Base-by-base conservation (phyloP, 2,113 vertebrate species). In the Phaetusa simplex region DNA sequence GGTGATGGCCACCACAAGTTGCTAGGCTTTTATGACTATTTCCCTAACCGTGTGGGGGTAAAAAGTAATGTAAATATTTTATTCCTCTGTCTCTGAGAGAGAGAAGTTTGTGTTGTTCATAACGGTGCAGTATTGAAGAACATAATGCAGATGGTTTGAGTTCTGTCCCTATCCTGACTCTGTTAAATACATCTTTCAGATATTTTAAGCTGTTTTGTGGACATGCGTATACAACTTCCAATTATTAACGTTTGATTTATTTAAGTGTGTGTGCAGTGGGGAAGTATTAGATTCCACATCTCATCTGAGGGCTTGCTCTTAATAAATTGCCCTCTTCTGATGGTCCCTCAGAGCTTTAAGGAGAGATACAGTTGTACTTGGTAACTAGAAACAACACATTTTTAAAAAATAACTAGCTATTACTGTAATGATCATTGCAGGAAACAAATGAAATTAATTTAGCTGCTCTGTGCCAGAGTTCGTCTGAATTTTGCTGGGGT, bases 401-500 rank as follows among this genome's bases (percentile, higher is more conserved):
- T 36, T 8, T 16, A 29, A 78, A 85, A 84, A 89, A 79, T 30
- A 89, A 53, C 79, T 61, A 69, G 30, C 72, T 95, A 29, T 92
- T 94, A 88, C 73, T 93, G 17, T 87, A 95, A 70, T 88, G 62
- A 71, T 76, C 56, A 50, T 92, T 86, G 71, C 87, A 93, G 78
- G 58, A 94, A 95, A 87, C 16, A 92, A 88, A 88, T 62, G 6
- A 90, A 81, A 77, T 89, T 42, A 91, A 95, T 89, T 82, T 36
- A 66, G 49, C 73, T 85, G 12, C 40, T 78, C 61, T 85, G 36
- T 88, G 62, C 72, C 30, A 64, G 49, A 55, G 47, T 47, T 78
- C 20, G 16, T 69, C 55, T 16, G 36, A 64, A 55, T 70, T 77
- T 78, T 70, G 21, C 70, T 85, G 73, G 70, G 90, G 80, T 91